Evolutionary conservation across 2,888 invertebrate species (phyloP), one percentile per base, ranked within the genome.

Genomic region (Hypomecis punctinalis): DNA sequence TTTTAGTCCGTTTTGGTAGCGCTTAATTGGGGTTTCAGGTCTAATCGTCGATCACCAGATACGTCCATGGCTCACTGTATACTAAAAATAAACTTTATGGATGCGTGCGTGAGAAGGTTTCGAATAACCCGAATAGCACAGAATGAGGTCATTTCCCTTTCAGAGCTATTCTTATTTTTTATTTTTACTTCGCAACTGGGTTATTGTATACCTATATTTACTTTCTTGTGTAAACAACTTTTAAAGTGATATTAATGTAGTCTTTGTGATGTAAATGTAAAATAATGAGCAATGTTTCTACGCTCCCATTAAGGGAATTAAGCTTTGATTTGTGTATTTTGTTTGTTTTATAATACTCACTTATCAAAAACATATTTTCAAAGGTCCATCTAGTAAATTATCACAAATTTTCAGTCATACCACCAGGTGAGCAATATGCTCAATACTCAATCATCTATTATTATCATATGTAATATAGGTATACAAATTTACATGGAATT

Each of bases 111-210:
- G 86, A 85, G 82, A 82, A 83, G 81, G 84, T 81, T 84, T 80
- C 81, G 71, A 84, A 86, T 84, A 84, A 83, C 83, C 81, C 78
- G 76, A 84, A 81, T 79, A 76, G 81, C 76, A 75, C 75, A 71
- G 77, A 89, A 88, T 84, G 88, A 79, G 92, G 90, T 86, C 88
- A 84, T 91, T 91, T 90, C 88, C 90, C 90, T 89, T 87, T 87
- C 81, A 78, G 68, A 74, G 81, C 81, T 86, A 84, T 89, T 90
- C 82, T 83, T 79, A 81, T 80, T 81, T 81, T 85, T 85, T 86
- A 84, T 85, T 83, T 84, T 83, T 84, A 83, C 76, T 73, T 70
- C 64, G 68, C 76, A 84, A 83, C 75, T 83, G 76, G 85, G 85
- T 85, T 76, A 76, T 53, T 53, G 45, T 61, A 36, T 54, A 59